Percentiles rank a stretch among this genome's conserved stretches.
Evolutionary conservation across 2,113 vertebrate species (phyloP).

Genomic region (Hypomesus transpacificus): DNA sequence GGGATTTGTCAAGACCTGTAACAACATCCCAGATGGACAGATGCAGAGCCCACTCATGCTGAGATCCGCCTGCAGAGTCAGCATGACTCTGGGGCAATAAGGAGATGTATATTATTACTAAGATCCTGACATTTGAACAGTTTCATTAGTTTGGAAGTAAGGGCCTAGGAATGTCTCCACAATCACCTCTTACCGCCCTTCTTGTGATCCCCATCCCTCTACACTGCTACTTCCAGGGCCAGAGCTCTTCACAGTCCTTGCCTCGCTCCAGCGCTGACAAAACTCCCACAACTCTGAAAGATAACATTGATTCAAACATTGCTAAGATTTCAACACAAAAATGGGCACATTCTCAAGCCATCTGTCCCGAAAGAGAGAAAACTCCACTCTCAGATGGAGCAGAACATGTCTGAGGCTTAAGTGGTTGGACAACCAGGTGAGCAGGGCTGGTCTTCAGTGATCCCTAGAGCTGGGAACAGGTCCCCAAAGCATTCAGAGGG

Average conservation of each 20-base stretch:
- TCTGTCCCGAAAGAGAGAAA: conserved; percentile 26
- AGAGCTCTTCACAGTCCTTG: conserved; percentile 1
- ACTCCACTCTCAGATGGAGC: conserved; percentile 33
- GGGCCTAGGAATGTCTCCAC: background rate
- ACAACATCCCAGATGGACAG: background rate
- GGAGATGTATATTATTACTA: conserved; percentile 10
- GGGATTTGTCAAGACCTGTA: background rate
- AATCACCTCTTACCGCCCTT: background rate
- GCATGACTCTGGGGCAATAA: background rate
- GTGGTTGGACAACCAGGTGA: conserved; percentile 18
- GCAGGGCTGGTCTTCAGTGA: conserved; percentile 18
- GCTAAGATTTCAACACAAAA: conserved; percentile 15
- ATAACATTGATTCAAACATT: conserved; percentile 33
- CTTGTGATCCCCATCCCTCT: background rate
- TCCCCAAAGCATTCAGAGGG: conserved; percentile 2
- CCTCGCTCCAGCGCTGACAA: background rate
- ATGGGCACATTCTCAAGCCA: conserved; percentile 26
- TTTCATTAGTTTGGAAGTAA: conserved; percentile 17
- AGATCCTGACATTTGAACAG: conserved; percentile 11
- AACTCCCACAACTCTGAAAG: conserved; percentile 18
- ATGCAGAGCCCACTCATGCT: conserved; percentile 2
- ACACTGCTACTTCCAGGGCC: background rate
- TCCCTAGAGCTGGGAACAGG: conserved; percentile 5
- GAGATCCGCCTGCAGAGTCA: background rate
- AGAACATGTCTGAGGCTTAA: conserved; percentile 40